A percentile compares a stretch with the other conserved stretches of the same genome.
Conservation (phyloP, 2,113 vertebrate species). For the Ardeotis arabs region DNA sequence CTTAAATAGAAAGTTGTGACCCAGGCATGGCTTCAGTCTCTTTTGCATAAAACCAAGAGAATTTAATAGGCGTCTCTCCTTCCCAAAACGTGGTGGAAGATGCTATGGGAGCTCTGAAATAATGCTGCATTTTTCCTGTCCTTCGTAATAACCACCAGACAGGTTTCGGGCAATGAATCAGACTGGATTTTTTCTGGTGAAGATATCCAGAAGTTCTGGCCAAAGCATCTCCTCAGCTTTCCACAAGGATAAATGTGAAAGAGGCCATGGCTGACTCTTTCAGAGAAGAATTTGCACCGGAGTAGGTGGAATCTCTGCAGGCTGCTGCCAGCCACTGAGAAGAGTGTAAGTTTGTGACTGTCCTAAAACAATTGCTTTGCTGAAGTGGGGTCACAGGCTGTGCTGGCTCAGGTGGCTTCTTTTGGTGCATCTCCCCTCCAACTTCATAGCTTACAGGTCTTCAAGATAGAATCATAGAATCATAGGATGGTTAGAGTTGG, state of each 20-base stretch:
- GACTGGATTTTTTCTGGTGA: conserved; percentile 3
- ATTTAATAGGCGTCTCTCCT: not conserved
- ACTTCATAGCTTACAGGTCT: not conserved
- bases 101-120: conserved; percentile 4
- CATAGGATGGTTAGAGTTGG: no score
- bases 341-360: not conserved
- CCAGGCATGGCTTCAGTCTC: not conserved
- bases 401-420: not conserved
- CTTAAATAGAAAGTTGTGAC: not conserved
- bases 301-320: not conserved
- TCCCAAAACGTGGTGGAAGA: not conserved
- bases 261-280: not conserved
- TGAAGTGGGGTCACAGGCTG: not conserved
- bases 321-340: not conserved
- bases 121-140: conserved; percentile 14
- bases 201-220: not conserved
- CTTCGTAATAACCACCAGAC: conserved; percentile 34
- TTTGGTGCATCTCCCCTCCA: not conserved
- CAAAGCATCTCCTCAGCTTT: not conserved
- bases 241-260: not conserved
- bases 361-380: not conserved
- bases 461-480: not conserved
- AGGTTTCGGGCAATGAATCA: conserved; percentile 24
- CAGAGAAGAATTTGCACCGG: not conserved
- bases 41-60: not conserved